Base-by-base conservation (phyloP, 2,888 invertebrate genomes). In the Epicampocera succincta region DNA sequence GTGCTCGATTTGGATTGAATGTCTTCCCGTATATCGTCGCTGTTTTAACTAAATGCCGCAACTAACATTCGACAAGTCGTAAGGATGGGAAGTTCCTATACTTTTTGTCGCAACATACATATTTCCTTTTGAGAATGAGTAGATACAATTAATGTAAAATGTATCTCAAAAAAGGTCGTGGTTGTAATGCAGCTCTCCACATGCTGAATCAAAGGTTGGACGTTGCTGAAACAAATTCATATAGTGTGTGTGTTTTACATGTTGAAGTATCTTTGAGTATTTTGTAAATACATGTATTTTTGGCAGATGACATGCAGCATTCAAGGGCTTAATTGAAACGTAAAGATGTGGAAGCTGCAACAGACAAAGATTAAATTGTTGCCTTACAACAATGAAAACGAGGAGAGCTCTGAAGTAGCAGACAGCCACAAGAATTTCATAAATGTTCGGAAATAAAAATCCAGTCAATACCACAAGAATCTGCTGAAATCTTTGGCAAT, bases 311-410 rank as follows among this genome's bases (percentile, higher is more conserved):
- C 76, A 78, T 58, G 15, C 21, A 46, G 21, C 56, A 72, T 40
- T 72, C 21, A 66, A 78, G 66, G 58, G 60, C 44, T 72, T 78
- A 78, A 78, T 78, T 72, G 50, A 12, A 52, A 40, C 52, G 60
- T 52, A 9, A 44, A 50, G 61, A 15, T 66, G 17, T 54, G 25
- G 11, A 52, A 33, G 40, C 48, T 65, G 21, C n/a, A 50, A 19
- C 63, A 50, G 73, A 46, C 42, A 2, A 38, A 19, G 33, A 44
- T 44, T 15, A 40, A 25, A 42, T 38, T 73, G 46, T 42, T 25
- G 44, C 33, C n/a, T n/a, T 13, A 58, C 40, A 46, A 48, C 38
- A 69, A 56, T 21, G 71, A 25, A 9, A 48, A 48, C 68, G 71
- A 44, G 21, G 52, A 40, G 60, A 21, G 52, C 60, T 29, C 33